Evolutionary conservation across 2,888 invertebrate genomes (phyloP), one percentile per base, ranked within the genome.

Genomic region (Nudaria mundana): DNA sequence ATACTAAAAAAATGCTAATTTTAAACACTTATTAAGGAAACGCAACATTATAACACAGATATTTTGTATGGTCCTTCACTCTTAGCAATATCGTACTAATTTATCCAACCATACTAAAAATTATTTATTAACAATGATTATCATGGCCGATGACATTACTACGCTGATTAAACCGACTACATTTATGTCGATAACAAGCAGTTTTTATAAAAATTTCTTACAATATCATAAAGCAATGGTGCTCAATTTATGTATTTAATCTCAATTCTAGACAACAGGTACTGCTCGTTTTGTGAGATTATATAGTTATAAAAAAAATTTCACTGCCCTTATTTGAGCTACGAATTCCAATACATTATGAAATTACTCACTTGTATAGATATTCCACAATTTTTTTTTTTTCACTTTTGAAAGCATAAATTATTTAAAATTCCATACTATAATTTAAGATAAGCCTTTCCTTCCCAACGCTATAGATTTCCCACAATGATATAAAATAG

Each of bases 1-100:
- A 71, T 76, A 64, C 56, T 37, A 71, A 74, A 72, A 68, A 76
- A 76, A 79, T 38, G 64, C 71, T 76, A 75, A 74, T 64, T 71
- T n/a, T 67, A 71, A 69, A 73, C 66, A 67, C 64, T 64, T 65
- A 59, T 59, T 54, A 61, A 65, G 56, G 64, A 63, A 69, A 73
- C 67, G 58, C 63, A 71, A 73, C 56, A 56, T 66, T 66, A 52
- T 55, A 58, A 57, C 59, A 68, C 56, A 53, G 39, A 58, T 35
- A 48, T 50, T n/a, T n/a, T n/a, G n/a, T n/a, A n/a, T n/a, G n/a
- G n/a, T n/a, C n/a, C n/a, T n/a, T n/a, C n/a, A n/a, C n/a, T n/a
- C n/a, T n/a, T n/a, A n/a, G n/a, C n/a, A n/a, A n/a, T 36, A 49
- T 48, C 46, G 44, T 48, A 38, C 35, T 51, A 49, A 49, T 32